Conservation (phyloP, 2,797 vertebrate genomes). For the Vireo griseus region DNA sequence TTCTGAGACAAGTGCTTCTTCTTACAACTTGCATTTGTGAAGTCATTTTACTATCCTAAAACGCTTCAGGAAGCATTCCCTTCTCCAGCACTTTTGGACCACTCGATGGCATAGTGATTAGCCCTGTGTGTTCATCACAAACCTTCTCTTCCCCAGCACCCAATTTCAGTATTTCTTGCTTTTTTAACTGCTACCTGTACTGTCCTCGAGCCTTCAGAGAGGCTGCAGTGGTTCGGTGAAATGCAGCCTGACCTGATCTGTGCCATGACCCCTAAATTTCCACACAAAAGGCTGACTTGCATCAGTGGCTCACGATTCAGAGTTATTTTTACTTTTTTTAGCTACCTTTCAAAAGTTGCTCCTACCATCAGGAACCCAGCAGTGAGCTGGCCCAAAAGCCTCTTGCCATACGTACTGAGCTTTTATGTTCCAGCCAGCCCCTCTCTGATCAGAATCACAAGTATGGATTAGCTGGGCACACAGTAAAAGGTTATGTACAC, state of each 20-base stretch:
- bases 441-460: background rate
- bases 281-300: background rate
- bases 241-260: background rate
- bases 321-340: background rate
- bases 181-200: background rate
- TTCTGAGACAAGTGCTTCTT: background rate
- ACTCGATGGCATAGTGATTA: rapidly evolving
- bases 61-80: background rate
- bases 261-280: background rate
- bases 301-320: background rate
- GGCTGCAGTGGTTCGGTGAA: background rate
- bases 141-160: background rate
- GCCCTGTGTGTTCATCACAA: background rate
- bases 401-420: rapidly evolving
- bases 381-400: background rate
- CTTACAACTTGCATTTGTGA: background rate
- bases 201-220: background rate
- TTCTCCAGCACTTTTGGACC: background rate
- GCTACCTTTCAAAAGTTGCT: background rate
- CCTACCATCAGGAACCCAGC: background rate
- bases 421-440: background rate
- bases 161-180: background rate
- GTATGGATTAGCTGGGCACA: background rate
- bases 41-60: background rate
- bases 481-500: background rate